phyloP scores from a whole-genome alignment of 2,888 invertebrate species.

The Priocnemis perturbator region DNA sequence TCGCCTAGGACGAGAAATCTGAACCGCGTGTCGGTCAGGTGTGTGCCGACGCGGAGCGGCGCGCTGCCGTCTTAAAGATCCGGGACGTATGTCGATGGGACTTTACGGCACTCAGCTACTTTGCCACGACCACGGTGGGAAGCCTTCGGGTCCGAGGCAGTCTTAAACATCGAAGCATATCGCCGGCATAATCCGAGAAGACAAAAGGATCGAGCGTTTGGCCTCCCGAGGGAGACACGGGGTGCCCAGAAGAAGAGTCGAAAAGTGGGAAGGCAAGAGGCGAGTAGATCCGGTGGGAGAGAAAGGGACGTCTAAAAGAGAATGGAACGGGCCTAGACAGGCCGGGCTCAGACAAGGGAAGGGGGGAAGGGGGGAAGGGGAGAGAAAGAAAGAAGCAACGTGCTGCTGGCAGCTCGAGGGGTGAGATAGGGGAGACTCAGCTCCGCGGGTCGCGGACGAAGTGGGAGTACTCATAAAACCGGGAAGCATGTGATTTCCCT shows the following conservation, averaged over 20 bases:
- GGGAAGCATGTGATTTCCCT: constrained; percentile 72
- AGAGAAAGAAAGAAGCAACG: constrained; percentile 25
- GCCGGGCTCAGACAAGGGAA: constrained; percentile 31
- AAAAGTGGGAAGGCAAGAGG: not conserved
- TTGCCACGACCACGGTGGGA: not conserved
- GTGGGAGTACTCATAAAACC: constrained; percentile 69
- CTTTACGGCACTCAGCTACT: not conserved
- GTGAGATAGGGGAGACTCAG: constrained; percentile 41
- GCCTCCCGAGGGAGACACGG: constrained; percentile 48
- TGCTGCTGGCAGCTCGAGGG: constrained; percentile 37
- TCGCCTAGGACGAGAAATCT: too few species aligned
- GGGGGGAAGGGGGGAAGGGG: constrained; percentile 32
- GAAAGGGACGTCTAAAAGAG: constrained; percentile 17
- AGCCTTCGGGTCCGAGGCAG: constrained; percentile 22
- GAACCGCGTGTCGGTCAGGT: too few species aligned
- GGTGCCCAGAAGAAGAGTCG: constrained; percentile 24
- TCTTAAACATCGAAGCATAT: constrained; percentile 62
- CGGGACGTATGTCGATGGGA: constrained; percentile 18
- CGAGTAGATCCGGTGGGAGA: not conserved
- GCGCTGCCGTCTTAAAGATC: constrained; percentile 22
- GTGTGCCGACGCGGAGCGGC: too few species aligned
- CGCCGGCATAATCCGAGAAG: constrained; percentile 59
- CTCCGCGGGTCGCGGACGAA: constrained; percentile 55
- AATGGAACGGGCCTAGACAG: constrained; percentile 26
- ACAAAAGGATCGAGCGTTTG: constrained; percentile 59